A percentile compares a stretch with the other conserved stretches of the same genome.
Evolutionary conservation across 37 sponge, comb jelly and placozoan species (phyloP).

Genomic region (Tethya wilhelma): DNA sequence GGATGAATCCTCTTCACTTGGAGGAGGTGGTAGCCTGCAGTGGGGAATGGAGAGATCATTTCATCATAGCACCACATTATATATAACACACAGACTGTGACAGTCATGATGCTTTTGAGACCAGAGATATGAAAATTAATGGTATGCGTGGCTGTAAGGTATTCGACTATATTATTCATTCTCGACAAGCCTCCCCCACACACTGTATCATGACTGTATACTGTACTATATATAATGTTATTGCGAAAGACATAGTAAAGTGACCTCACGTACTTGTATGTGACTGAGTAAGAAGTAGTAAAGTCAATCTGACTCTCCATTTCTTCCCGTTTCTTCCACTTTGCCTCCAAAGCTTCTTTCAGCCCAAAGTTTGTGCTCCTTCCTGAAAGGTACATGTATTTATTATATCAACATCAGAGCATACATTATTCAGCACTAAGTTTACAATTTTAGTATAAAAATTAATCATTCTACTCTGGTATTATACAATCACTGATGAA

Average conservation of each 20-base stretch:
- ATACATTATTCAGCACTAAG: no score
- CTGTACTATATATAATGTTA: neutral
- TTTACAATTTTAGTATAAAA: neutral
- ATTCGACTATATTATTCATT: no score
- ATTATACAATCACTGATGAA: no score
- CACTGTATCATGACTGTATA: neutral
- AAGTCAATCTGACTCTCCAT: slow-evolving; percentile 55
- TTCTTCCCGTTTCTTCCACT: slow-evolving; percentile 66
- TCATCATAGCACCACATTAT: no score
- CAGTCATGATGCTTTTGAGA: no score
- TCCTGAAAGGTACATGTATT: slow-evolving; percentile 26
- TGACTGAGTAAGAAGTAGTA: slow-evolving; percentile 24
- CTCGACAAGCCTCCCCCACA: no score
- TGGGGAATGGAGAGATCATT: neutral
- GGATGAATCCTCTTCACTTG: neutral
- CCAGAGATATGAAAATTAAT: no score
- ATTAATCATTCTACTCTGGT: neutral
- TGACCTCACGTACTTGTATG: slow-evolving; percentile 38
- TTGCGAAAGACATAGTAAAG: neutral
- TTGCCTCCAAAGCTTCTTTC: slow-evolving; percentile 43
- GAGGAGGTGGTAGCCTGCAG: neutral
- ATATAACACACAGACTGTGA: no score
- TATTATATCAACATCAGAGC: no score
- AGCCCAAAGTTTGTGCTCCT: slow-evolving; percentile 69
- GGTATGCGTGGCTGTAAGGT: no score